Base-by-base conservation (phyloP, 2,888 invertebrate species). In the Ceraclea dissimilis region DNA sequence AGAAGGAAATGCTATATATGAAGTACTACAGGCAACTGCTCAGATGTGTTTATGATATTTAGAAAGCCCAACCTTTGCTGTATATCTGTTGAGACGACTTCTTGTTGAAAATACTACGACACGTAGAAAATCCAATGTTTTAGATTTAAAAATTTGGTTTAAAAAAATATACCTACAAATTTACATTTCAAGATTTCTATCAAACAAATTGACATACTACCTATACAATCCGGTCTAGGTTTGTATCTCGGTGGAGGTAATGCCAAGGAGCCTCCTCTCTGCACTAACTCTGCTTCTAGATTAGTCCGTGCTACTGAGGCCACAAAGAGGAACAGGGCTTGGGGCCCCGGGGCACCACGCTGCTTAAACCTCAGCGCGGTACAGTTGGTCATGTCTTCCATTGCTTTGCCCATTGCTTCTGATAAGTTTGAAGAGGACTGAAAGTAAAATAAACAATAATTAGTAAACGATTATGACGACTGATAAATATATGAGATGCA, bases 321-420 rank as follows among this genome's bases (percentile, higher is more conserved):
- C 59, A 93, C 90, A 74, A 94, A 94, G 53, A 93, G 82, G 70
- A 93, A 88, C 62, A 94, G 81, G 67, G 84, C 84, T 66, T 88
- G 86, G 58, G 83, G 81, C 64, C 83, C 82, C 63, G 82, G 80
- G 2, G 81, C 78, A 60, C 76, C 76, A 52, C 86, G 85, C 65
- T 85, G 85, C 67, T 86, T 85, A 66, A 86, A 86, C 67, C 90
- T 90, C 60, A 88, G 80, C 68, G 88, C 87, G 2, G 94, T 93
- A 63, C 88, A 86, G 67, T 86, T 87, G 5, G 93, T 91, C 85
- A 96, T 90, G 72, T 93, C 93, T 68, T 93, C 93, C 92, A 95
- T 94, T 21, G 91, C 88, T 67, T 90, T 90, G 46, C 88, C 89
- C 82, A 95, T 90, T 51, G 93, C 93, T 68, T 92, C 89, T 1